Percentiles rank a stretch among this genome's conserved stretches.
Evolutionary conservation across 2,113 vertebrate species (phyloP).

Genomic region (Dasypus novemcinctus): DNA sequence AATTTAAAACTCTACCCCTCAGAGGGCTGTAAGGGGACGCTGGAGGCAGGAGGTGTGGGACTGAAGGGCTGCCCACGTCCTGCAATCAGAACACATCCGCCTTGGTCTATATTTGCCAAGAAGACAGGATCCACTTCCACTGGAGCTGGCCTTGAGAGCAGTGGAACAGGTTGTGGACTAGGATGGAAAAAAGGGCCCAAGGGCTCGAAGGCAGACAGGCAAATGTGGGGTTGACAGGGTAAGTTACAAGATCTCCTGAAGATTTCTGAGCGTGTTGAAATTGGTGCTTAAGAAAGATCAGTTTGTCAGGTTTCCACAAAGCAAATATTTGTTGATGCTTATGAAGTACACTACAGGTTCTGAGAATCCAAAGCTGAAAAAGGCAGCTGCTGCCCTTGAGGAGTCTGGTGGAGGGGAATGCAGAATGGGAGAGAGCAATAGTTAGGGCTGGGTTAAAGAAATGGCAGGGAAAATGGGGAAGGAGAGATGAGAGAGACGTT

Average conservation of each 20-base stretch:
- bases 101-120: background rate
- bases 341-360: background rate
- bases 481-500: background rate
- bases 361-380: conserved; percentile 48
- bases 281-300: conserved; percentile 52
- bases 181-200: background rate
- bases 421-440: conserved; percentile 6
- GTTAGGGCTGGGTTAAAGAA: background rate
- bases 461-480: background rate
- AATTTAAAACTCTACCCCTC: background rate
- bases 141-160: background rate
- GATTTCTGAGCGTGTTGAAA: conserved; percentile 49
- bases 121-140: background rate
- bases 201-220: background rate
- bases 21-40: background rate
- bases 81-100: background rate
- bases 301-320: conserved; percentile 55
- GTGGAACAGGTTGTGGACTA: background rate
- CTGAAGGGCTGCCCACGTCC: background rate
- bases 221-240: background rate
- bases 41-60: background rate
- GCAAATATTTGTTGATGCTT: conserved; percentile 37
- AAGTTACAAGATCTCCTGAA: conserved; percentile 37
- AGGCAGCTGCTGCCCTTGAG: conserved; percentile 38
- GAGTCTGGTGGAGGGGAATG: conserved; percentile 37